A percentile compares a stretch with the other conserved stretches of the same genome.
Conservation (phyloP, 30 jellyfish, hydroid and myxozoan genomes). For the Turritopsis dohrnii region DNA sequence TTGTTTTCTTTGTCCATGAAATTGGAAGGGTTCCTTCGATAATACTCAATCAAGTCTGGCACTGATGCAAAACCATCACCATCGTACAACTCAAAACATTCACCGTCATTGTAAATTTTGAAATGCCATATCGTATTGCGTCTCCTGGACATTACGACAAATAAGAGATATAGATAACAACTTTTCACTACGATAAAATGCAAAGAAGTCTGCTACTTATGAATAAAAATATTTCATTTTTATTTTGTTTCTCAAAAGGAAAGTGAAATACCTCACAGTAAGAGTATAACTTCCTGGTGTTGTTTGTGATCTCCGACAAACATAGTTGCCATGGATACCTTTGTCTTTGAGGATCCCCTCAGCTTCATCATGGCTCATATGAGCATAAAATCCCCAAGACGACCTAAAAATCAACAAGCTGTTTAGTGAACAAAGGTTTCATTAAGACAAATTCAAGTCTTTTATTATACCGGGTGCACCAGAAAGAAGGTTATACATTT, state of each 20-base stretch:
- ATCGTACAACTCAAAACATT: conserved; percentile 66
- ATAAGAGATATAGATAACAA: background rate
- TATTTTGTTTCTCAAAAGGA: background rate
- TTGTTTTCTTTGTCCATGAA: conserved; percentile 54
- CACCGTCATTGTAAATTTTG: conserved; percentile 82
- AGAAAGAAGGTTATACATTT: no score
- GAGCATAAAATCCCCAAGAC: conserved; percentile 85
- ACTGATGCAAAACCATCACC: conserved; percentile 95
- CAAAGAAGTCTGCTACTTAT: background rate
- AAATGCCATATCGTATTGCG: conserved; percentile 43
- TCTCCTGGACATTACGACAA: conserved; percentile 36
- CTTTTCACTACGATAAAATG: background rate
- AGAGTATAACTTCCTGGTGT: conserved; percentile 93
- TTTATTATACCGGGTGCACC: no score
- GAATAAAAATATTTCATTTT: no score
- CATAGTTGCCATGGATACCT: conserved; percentile 76
- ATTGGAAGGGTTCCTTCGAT: conserved; percentile 42
- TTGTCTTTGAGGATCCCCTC: conserved; percentile 48
- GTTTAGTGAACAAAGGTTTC: no score
- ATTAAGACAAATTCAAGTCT: no score
- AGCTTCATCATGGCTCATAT: conserved; percentile 62
- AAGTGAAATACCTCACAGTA: conserved; percentile 55
- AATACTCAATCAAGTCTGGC: conserved; percentile 70
- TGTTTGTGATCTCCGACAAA: conserved; percentile 78
- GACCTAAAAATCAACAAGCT: conserved; percentile 51